phyloP scores from a whole-genome alignment of 2,888 invertebrate species.

The Himalopsyche tibetana region DNA sequence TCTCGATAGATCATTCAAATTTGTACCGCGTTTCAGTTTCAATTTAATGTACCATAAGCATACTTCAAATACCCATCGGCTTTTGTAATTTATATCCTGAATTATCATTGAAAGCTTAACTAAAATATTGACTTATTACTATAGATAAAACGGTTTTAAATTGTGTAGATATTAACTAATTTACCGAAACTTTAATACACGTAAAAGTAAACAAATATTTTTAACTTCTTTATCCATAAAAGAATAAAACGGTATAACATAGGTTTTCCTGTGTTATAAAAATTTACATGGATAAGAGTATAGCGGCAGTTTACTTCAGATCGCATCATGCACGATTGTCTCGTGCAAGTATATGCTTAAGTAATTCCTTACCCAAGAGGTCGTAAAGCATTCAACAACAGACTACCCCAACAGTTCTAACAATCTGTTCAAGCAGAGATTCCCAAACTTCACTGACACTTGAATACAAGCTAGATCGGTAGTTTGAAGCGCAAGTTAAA shows the following conservation, averaged over 20 bases:
- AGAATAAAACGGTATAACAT: background rate
- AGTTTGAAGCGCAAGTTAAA: background rate
- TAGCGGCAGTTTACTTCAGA: background rate
- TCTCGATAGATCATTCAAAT: too few species aligned
- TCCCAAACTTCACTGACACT: background rate
- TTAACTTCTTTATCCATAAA: background rate
- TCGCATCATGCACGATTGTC: conserved; percentile 40
- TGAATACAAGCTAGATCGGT: background rate
- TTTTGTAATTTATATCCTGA: too few species aligned
- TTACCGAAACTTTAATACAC: too few species aligned
- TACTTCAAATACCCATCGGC: too few species aligned
- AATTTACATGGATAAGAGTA: background rate
- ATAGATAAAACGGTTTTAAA: too few species aligned
- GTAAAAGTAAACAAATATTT: background rate
- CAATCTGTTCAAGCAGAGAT: background rate
- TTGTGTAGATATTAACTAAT: too few species aligned
- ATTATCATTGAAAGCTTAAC: too few species aligned
- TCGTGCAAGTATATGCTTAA: background rate
- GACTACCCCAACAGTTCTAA: conserved; percentile 46
- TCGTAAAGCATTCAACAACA: conserved; percentile 63
- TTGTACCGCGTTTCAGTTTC: too few species aligned
- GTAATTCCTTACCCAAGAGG: conserved; percentile 53
- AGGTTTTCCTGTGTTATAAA: background rate
- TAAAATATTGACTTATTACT: too few species aligned
- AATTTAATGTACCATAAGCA: too few species aligned